Evolutionary conservation across 2,888 invertebrate species (phyloP), one percentile per base, ranked within the genome.

Genomic region (Drosophila anomalipes): DNA sequence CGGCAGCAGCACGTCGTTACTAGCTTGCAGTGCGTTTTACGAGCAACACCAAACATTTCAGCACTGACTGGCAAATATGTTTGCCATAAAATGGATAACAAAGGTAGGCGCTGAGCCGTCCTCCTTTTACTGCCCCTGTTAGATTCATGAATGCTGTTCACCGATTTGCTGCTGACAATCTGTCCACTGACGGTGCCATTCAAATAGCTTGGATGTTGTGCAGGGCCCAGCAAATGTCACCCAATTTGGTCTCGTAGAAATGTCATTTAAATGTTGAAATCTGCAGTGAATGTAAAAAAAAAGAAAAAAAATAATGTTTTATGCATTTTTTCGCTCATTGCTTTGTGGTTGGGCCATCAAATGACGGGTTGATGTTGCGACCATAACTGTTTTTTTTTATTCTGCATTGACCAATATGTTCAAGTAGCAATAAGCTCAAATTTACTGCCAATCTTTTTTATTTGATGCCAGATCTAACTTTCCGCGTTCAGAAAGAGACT

Each of bases 111-210:
- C 33, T 30, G 28, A 57, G 61, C 33, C 10, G 28, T 51, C 57
- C 56, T 39, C n/a, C 28, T 28, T 7, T 14, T 37, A 28, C 28
- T 28, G n/a, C 3, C 30, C 39, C 35, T 37, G 74, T 33, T 44
- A 57, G 59, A 82, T 73, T 79, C 75, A 72, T 85, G 82, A 82
- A 85, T 82, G 47, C 51, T 16, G 51, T 51, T 14, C 62, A 47
- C 53, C 71, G 71, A 75, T 76, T 76, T 75, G 64, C 77, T 19
- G 71, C 70, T 70, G 64, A 76, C 70, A 75, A 58, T 64, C 57
- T 66, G 62, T 63, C 54, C 73, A 56, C 75, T 54, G 69, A 53
- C 69, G 52, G 9, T 30, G 57, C 35, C 52, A 28, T 41, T 41
- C 33, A 39, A n/a, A 28, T 33, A 16, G 28, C 57, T 41, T 56